These are phyloP conservation scores for Spheniscus mendiculus DNA, from an alignment of 2,113 vertebrate genomes.

Conservation along the genomic window DNA sequence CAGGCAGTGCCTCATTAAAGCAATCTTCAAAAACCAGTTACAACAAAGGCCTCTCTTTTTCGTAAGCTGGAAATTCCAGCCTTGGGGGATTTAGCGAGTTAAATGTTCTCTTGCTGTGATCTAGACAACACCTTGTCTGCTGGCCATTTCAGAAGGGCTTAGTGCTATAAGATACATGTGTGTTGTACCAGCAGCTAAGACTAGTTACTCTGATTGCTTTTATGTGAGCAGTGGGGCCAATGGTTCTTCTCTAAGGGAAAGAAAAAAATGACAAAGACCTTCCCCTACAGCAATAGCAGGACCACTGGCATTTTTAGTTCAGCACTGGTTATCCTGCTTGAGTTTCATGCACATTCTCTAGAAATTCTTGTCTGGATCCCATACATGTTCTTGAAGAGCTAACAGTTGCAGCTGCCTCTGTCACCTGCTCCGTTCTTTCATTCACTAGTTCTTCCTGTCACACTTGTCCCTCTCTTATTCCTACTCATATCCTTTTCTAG, in stretches of 20 bases:
- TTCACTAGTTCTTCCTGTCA: background rate
- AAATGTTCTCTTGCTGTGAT: background rate
- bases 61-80: background rate
- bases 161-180: background rate
- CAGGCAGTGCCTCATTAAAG: background rate
- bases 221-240: background rate
- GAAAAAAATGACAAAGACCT: background rate
- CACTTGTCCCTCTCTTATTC: background rate
- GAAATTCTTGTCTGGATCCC: constrained; percentile 13
- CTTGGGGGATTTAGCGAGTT: background rate
- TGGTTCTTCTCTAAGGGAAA: background rate
- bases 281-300: background rate
- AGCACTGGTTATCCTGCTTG: background rate
- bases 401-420: constrained; percentile 1
- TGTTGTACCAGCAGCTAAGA: background rate
- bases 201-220: background rate
- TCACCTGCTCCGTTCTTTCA: constrained; percentile 41
- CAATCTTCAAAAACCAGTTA: background rate
- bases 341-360: constrained; percentile 11
- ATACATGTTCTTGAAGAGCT: background rate
- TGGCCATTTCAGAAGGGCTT: background rate
- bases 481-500: background rate
- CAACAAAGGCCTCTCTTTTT: background rate
- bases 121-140: background rate
- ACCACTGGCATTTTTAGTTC: constrained; percentile 7